A percentile compares a stretch with the other conserved stretches of the same genome.
Evolutionary conservation across 2,888 invertebrate genomes (phyloP).

Genomic region (Amphipoea oculea): DNA sequence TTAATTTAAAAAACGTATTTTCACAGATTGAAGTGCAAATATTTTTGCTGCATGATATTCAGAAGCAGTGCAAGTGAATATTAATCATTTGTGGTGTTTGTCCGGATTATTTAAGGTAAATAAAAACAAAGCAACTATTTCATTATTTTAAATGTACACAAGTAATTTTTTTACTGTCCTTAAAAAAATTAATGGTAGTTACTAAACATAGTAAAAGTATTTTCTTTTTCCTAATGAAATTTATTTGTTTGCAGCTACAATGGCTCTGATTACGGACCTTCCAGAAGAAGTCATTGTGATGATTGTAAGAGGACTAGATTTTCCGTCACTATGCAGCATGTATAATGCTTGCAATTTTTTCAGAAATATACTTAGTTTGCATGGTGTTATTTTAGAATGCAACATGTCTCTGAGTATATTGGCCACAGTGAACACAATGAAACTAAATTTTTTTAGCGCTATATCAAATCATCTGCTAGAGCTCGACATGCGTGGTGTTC

Average conservation of each 20-base stretch:
- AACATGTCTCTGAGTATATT: slow-evolving; percentile 75
- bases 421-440: slow-evolving; percentile 77
- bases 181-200: background rate
- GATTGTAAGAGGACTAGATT: slow-evolving; percentile 78
- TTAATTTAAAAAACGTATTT: background rate
- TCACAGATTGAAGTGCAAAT: background rate
- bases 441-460: slow-evolving; percentile 75
- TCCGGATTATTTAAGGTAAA: background rate
- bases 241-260: slow-evolving; percentile 59
- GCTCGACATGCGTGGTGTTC: slow-evolving; percentile 78
- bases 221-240: background rate
- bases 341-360: slow-evolving; percentile 74
- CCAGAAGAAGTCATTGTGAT: slow-evolving; percentile 83
- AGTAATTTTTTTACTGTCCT: too few species aligned
- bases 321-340: slow-evolving; percentile 72
- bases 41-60: background rate
- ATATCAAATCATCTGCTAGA: slow-evolving; percentile 75
- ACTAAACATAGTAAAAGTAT: background rate
- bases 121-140: background rate
- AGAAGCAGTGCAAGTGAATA: background rate
- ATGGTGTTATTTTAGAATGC: slow-evolving; percentile 73
- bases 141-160: background rate
- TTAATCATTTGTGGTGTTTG: background rate
- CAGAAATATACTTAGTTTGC: slow-evolving; percentile 71
- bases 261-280: slow-evolving; percentile 67